phyloP scores from a whole-genome alignment of 2,888 invertebrate species.

The Desoria tigrina region DNA sequence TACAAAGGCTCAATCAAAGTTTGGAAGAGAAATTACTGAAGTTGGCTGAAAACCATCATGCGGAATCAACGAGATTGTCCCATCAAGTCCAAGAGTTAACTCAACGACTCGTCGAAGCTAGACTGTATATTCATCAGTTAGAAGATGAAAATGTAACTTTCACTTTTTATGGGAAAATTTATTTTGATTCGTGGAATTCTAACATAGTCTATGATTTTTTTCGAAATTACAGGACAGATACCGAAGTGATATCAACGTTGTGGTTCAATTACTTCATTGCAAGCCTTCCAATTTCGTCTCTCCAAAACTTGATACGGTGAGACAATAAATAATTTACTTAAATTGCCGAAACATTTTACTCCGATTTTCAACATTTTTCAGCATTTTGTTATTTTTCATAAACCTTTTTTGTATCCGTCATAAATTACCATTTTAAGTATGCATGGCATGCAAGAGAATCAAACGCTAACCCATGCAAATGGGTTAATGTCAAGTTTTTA shows the following conservation, averaged over 20 bases:
- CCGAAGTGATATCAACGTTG: conserved; percentile 88
- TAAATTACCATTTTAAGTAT: no score
- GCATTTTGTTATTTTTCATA: no score
- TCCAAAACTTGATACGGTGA: conserved; percentile 85
- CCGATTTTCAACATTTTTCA: not conserved
- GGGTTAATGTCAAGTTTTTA: not conserved
- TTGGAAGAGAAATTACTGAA: conserved; percentile 90
- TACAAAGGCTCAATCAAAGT: conserved; percentile 91
- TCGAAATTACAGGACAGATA: conserved; percentile 77
- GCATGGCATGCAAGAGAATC: no score
- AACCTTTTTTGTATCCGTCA: no score
- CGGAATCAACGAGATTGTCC: conserved; percentile 43
- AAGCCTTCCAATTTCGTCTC: conserved; percentile 92
- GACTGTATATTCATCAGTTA: conserved; percentile 77
- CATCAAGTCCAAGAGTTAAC: conserved; percentile 61
- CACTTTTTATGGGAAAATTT: conserved; percentile 18
- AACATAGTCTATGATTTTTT: conserved; percentile 7
- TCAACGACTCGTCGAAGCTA: conserved; percentile 79
- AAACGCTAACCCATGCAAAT: no score
- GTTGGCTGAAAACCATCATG: conserved; percentile 69
- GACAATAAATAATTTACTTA: not conserved
- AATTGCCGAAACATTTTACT: not conserved
- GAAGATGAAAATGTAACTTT: conserved; percentile 81
- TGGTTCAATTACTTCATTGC: conserved; percentile 90
- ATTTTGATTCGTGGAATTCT: not conserved